Evolutionary conservation across 2,797 vertebrate species (phyloP), one percentile per base, ranked within the genome.

Genomic region (Anguilla obscura): DNA sequence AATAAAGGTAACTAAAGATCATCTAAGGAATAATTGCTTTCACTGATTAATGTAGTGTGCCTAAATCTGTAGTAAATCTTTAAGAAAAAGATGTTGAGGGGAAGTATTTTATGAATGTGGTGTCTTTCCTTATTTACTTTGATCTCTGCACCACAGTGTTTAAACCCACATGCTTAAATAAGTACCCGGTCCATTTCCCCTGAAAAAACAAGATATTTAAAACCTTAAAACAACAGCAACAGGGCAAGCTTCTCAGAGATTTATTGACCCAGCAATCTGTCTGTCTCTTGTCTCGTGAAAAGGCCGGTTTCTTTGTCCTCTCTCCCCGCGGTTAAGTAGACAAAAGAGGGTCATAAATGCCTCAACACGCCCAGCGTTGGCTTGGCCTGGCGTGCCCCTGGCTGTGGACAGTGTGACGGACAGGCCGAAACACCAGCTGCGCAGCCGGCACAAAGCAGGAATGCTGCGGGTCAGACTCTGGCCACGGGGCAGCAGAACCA

Each of bases 391-490:
- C 27, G 5, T 86, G 86, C 90, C 91, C 84, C 86, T 91, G 91
- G 90, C 90, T 87, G 63, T 87, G 27, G 71, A 74, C 45, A 54
- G 83, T 74, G 86, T 91, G 87, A 91, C 87, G 87, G 92, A 93
- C 88, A 86, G 90, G 69, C 85, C 90, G 91, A 85, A 89, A 90
- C 89, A 87, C 4, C 84, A 90, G 89, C 54, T 89, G 88, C 71
- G 90, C 89, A 91, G 92, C 93, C 5, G 92, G 94, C 93, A 91
- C 93, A 92, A 93, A 88, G 80, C 90, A 95, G 92, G 91, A 91
- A 94, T 95, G 94, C 94, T 94, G 90, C 89, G 89, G 93, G 88
- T 89, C 90, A 89, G 83, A 88, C 74, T 92, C 85, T 87, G 40
- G 69, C 83, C 88, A 88, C 24, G 91, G 93, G 89, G 88, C 90